These are phyloP conservation scores for Brachyistius frenatus DNA, from an alignment of 2,113 vertebrate genomes.

Conservation along the genomic window DNA sequence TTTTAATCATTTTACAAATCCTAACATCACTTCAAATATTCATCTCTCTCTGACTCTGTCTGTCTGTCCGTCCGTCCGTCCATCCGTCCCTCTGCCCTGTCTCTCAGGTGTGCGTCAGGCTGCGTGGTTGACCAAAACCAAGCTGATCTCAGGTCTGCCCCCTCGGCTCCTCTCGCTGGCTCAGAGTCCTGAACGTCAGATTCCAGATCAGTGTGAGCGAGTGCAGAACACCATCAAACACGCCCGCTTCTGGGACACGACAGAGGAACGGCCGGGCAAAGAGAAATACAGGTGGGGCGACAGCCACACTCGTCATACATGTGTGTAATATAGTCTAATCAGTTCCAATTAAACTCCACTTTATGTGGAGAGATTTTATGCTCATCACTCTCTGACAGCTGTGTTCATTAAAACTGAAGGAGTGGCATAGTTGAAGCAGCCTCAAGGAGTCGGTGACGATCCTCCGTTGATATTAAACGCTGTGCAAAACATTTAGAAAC, in stretches of 20 bases:
- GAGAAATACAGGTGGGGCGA: slow-evolving; percentile 85
- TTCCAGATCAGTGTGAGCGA: slow-evolving; percentile 85
- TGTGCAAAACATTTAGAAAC: too few relatives aligned
- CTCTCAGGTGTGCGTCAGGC: slow-evolving; percentile 91
- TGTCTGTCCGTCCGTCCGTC: too few relatives aligned
- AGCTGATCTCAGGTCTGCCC: slow-evolving; percentile 88
- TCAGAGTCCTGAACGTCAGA: slow-evolving; percentile 74
- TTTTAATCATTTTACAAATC: too few relatives aligned
- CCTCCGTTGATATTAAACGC: too few relatives aligned
- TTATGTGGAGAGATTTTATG: too few relatives aligned
- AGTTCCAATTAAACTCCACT: not conserved
- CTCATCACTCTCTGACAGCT: too few relatives aligned
- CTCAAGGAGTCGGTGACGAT: too few relatives aligned
- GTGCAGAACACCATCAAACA: slow-evolving; percentile 85
- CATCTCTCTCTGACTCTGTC: not conserved
- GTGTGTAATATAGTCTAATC: too few relatives aligned
- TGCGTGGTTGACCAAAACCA: slow-evolving; percentile 94
- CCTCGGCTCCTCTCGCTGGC: slow-evolving; percentile 79
- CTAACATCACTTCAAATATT: not conserved
- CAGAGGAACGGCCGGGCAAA: slow-evolving; percentile 79
- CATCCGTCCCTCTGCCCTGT: not conserved
- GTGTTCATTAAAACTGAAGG: too few relatives aligned
- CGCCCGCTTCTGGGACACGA: slow-evolving; percentile 89
- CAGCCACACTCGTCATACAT: not conserved
- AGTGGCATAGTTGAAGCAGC: too few relatives aligned